phyloP scores from a whole-genome alignment of 1,140 invertebrate species.

The Diachasmimorpha longicaudata region DNA sequence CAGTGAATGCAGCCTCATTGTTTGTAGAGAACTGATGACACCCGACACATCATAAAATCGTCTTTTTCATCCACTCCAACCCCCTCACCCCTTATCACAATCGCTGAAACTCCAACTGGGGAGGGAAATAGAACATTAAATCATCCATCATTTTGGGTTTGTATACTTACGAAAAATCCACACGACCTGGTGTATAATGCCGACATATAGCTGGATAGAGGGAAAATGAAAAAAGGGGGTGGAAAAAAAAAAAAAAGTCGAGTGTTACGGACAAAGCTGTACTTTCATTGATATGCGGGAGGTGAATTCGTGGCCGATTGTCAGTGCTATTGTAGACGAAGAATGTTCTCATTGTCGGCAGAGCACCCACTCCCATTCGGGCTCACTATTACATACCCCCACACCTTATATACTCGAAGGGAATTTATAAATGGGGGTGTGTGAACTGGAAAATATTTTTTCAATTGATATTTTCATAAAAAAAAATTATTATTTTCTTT shows the following conservation, averaged over 20 bases:
- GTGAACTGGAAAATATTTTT: no score
- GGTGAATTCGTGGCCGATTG: constrained; percentile 46
- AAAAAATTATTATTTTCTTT: no score
- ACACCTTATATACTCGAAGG: background rate
- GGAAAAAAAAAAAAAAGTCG: constrained; percentile 8
- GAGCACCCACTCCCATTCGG: background rate
- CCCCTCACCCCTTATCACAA: background rate
- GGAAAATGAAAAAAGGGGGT: background rate
- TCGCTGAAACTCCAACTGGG: background rate
- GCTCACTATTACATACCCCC: background rate
- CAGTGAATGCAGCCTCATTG: constrained; percentile 54
- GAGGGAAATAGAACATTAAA: background rate
- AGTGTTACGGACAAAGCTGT: background rate
- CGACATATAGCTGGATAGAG: background rate
- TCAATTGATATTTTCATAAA: no score
- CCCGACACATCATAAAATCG: constrained; percentile 22
- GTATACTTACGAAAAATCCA: background rate
- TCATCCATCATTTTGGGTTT: background rate
- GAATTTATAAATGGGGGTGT: background rate
- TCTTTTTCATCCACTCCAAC: background rate
- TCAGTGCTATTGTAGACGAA: constrained; percentile 47
- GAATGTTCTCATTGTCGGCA: constrained; percentile 48
- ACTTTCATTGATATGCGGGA: constrained; percentile 51
- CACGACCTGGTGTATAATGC: background rate
- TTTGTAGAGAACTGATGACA: constrained; percentile 47